Percentiles rank a stretch among this genome's conserved stretches.
phyloP scores from a whole-genome alignment of 2,797 vertebrate species.

The Poeciliopsis infans region DNA sequence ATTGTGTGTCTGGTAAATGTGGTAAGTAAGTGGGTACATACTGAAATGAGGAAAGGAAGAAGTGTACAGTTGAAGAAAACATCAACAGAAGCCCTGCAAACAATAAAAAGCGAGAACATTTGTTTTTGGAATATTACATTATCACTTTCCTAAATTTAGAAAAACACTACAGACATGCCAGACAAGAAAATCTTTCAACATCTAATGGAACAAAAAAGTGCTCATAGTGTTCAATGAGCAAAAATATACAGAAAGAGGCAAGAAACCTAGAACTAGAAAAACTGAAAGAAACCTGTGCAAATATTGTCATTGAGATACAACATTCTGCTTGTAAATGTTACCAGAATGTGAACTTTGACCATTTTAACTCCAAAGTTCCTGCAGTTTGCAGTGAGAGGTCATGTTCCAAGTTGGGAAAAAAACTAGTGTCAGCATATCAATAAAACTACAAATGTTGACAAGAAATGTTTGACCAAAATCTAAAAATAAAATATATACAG shows the following conservation, averaged over 20 bases:
- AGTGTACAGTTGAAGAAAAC: slow-evolving; percentile 4
- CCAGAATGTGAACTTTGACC: not conserved
- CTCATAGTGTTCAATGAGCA: not conserved
- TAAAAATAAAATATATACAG: not conserved
- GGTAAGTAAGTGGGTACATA: slow-evolving; percentile 49
- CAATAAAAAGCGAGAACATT: not conserved
- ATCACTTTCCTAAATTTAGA: slow-evolving; percentile 13
- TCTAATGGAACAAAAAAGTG: not conserved
- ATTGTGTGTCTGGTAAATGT: slow-evolving; percentile 56
- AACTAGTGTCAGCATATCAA: not conserved
- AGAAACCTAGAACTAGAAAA: not conserved
- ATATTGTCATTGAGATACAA: not conserved
- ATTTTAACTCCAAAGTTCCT: not conserved
- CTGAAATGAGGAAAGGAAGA: slow-evolving; percentile 50
- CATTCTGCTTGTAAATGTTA: not conserved
- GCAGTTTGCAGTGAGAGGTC: not conserved
- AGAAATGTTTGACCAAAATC: not conserved
- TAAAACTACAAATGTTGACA: not conserved
- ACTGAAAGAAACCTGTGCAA: not conserved
- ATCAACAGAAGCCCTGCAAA: not conserved
- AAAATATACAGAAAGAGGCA: not conserved
- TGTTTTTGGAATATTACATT: not conserved
- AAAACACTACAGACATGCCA: slow-evolving; percentile 19
- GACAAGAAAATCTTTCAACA: not conserved
- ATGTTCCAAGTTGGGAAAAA: not conserved